A percentile compares a stretch with the other conserved stretches of the same genome.
Evolutionary conservation across 1,140 invertebrate genomes (phyloP).

Genomic region (Leucophenga varia): DNA sequence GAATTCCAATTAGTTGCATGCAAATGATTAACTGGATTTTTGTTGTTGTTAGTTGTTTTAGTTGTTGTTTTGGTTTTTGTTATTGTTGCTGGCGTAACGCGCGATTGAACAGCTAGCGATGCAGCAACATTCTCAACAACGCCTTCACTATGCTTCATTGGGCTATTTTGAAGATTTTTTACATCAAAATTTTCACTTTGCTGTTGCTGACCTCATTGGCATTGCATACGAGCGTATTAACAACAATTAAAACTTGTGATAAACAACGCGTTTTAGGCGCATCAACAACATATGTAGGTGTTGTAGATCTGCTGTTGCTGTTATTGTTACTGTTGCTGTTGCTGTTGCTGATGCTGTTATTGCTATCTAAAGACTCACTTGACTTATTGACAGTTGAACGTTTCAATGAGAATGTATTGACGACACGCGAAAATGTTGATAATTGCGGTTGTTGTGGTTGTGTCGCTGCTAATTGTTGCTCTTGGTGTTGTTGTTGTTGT

Average conservation of each 20-base stretch:
- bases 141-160: too few species aligned
- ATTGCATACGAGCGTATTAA: constrained; percentile 35
- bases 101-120: too few species aligned
- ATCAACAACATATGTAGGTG: constrained; percentile 12
- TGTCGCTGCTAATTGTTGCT: constrained; percentile 11
- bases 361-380: constrained; percentile 32
- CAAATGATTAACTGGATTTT: constrained; percentile 37
- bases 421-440: constrained; percentile 52
- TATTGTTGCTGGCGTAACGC: too few species aligned
- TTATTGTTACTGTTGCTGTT: constrained; percentile 15
- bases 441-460: constrained; percentile 25
- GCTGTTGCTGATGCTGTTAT: constrained; percentile 5
- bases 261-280: constrained; percentile 3
- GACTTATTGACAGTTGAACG: constrained; percentile 31
- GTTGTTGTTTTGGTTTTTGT: constrained; percentile 6
- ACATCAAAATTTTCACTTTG: not conserved
- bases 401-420: constrained; percentile 43
- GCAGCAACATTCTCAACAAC: too few species aligned
- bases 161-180: too few species aligned
- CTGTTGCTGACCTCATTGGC: constrained; percentile 3
- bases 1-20: too few species aligned
- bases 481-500: constrained; percentile 14
- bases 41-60: constrained; percentile 19
- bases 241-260: constrained; percentile 38
- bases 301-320: constrained; percentile 21